Evolutionary conservation across 1,140 invertebrate species (phyloP).

Genomic region (Latrodectus geometricus): DNA sequence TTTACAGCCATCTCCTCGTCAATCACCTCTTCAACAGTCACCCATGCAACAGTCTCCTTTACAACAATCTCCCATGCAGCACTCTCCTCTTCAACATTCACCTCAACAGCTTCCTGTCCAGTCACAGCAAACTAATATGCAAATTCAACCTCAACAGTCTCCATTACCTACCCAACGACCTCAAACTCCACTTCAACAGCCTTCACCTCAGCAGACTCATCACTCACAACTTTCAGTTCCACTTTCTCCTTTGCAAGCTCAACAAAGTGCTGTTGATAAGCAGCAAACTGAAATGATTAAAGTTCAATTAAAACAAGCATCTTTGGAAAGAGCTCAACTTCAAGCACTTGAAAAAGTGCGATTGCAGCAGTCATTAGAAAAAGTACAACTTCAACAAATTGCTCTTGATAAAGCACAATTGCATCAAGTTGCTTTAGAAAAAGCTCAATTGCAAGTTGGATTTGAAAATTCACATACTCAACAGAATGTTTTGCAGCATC

Average conservation of each 20-base stretch:
- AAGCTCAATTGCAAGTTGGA: slow-evolving; percentile 13
- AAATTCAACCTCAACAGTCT: slow-evolving; percentile 42
- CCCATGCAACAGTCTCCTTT: slow-evolving; percentile 26
- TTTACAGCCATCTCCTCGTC: slow-evolving; percentile 48
- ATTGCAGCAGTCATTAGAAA: slow-evolving; percentile 44
- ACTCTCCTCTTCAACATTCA: slow-evolving; percentile 28
- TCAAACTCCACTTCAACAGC: slow-evolving; percentile 37
- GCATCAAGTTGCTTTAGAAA: slow-evolving; percentile 5
- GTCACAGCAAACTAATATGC: slow-evolving; percentile 21
- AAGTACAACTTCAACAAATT: slow-evolving; percentile 34
- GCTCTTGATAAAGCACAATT: slow-evolving; percentile 35
- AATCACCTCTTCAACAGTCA: slow-evolving; percentile 47
- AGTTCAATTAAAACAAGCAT: slow-evolving; percentile 47
- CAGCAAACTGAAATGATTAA: slow-evolving; percentile 55
- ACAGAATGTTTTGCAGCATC: slow-evolving; percentile 34
- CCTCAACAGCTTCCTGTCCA: slow-evolving; percentile 23
- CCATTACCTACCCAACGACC: slow-evolving; percentile 27
- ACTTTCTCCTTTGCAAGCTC: slow-evolving; percentile 38
- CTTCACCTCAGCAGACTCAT: slow-evolving; percentile 56
- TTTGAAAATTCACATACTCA: slow-evolving; percentile 11
- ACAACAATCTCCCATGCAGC: slow-evolving; percentile 24
- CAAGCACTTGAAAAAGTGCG: slow-evolving; percentile 34
- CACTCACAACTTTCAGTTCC: slow-evolving; percentile 71
- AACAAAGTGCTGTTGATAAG: slow-evolving; percentile 45
- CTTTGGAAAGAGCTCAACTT: slow-evolving; percentile 32